A percentile compares a stretch with the other conserved stretches of the same genome.
Evolutionary conservation across 1,140 invertebrate genomes (phyloP).

Genomic region (Drosophila funebris): DNA sequence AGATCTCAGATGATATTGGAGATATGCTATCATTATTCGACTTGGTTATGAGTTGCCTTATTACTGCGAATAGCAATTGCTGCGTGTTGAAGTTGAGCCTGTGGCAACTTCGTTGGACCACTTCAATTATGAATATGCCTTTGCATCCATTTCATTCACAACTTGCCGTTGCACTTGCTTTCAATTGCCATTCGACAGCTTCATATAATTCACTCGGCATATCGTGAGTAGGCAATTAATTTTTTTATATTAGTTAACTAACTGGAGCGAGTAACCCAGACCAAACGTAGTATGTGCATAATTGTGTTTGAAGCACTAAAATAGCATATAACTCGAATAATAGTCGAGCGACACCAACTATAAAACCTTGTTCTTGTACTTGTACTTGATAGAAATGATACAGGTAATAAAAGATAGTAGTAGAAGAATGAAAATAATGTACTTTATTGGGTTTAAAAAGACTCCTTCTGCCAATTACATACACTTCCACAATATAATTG

Average conservation of each 20-base stretch:
- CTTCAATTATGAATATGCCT: slow-evolving; percentile 5
- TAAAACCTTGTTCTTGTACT: too few relatives aligned
- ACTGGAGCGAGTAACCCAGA: background rate
- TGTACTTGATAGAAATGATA: too few relatives aligned
- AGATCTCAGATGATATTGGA: slow-evolving; percentile 29
- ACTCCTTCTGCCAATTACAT: too few relatives aligned
- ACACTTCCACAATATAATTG: too few relatives aligned
- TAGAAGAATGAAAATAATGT: too few relatives aligned
- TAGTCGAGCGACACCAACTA: too few relatives aligned
- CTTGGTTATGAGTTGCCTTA: slow-evolving; percentile 3
- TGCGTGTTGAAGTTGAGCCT: slow-evolving; percentile 8
- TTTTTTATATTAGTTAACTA: background rate
- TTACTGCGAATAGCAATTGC: slow-evolving; percentile 17
- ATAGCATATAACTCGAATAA: too few relatives aligned
- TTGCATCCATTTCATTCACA: background rate
- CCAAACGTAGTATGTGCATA: background rate
- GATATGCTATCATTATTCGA: slow-evolving; percentile 12
- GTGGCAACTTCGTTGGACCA: background rate
- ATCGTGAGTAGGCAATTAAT: slow-evolving; percentile 1
- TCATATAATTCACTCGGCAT: background rate
- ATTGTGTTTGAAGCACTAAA: background rate
- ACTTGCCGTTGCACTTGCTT: slow-evolving; percentile 5
- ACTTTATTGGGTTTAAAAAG: too few relatives aligned
- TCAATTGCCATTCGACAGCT: background rate
- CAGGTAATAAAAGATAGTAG: too few relatives aligned